Conservation (phyloP, 1,140 invertebrate species). For the Holcopasites calliopsidis region DNA sequence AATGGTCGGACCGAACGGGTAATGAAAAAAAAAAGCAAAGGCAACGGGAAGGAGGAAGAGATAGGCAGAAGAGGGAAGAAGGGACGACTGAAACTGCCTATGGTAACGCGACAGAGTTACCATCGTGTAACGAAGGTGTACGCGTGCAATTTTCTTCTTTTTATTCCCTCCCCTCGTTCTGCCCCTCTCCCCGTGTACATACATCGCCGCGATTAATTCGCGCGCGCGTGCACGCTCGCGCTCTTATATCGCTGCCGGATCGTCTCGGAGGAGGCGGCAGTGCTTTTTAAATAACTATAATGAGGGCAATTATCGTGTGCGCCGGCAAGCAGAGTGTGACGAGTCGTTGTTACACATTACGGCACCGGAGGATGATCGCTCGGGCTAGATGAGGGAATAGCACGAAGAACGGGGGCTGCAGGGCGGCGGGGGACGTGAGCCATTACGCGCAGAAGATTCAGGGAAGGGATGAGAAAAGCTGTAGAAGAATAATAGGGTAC, state of each 20-base stretch:
- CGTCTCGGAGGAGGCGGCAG: conserved; percentile 47
- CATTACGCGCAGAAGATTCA: background rate
- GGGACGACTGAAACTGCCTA: conserved; percentile 38
- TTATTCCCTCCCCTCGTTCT: background rate
- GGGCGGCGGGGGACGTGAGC: background rate
- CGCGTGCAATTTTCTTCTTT: conserved; percentile 1
- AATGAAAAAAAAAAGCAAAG: conserved; percentile 12
- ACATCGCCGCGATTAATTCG: conserved; percentile 54
- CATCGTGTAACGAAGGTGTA: conserved; percentile 35
- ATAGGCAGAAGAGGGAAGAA: background rate
- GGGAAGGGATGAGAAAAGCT: too few relatives aligned
- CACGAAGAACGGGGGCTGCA: background rate
- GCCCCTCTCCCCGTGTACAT: background rate
- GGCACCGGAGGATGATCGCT: conserved; percentile 63
- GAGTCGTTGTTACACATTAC: conserved; percentile 75
- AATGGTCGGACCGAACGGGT: conserved; percentile 30
- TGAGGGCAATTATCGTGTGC: conserved; percentile 79
- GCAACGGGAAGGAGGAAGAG: conserved; percentile 1
- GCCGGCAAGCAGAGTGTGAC: conserved; percentile 78
- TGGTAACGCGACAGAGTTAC: conserved; percentile 51
- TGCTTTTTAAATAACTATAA: conserved; percentile 78
- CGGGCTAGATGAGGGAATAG: conserved; percentile 35
- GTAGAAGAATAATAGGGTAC: too few relatives aligned
- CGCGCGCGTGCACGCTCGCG: conserved; percentile 42
- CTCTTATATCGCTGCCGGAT: conserved; percentile 55